These are phyloP conservation scores for Autographa gamma DNA, from an alignment of 2,888 invertebrate genomes.

Conservation along the genomic window DNA sequence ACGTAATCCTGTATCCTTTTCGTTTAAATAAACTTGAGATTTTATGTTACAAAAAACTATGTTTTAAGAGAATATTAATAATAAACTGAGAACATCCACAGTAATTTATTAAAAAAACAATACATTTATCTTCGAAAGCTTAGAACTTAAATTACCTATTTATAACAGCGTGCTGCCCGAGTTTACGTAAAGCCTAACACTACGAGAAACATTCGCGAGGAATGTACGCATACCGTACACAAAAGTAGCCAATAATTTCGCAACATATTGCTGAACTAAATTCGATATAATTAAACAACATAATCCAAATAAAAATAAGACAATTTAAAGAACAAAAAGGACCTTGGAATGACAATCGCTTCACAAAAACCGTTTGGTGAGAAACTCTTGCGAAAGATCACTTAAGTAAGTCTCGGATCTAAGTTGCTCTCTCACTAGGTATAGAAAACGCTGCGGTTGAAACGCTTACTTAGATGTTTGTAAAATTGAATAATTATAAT, in stretches of 20 bases:
- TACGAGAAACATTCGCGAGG: not conserved
- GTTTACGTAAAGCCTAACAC: not conserved
- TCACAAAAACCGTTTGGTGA: slow-evolving; percentile 56
- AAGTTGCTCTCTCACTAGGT: slow-evolving; percentile 34
- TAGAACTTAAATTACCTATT: not conserved
- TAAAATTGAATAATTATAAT: no score
- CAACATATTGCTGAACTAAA: slow-evolving; percentile 35
- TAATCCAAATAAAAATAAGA: slow-evolving; percentile 60
- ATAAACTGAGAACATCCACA: no score
- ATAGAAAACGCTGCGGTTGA: slow-evolving; percentile 40
- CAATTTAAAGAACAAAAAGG: slow-evolving; percentile 66
- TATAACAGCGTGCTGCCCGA: not conserved
- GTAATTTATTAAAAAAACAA: no score
- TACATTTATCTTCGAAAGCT: no score
- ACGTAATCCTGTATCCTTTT: no score
- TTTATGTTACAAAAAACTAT: no score
- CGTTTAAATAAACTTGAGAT: no score
- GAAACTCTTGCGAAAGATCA: slow-evolving; percentile 66
- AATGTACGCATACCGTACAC: not conserved
- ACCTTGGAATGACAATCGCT: slow-evolving; percentile 74
- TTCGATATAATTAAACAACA: slow-evolving; percentile 50
- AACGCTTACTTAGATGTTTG: slow-evolving; percentile 16
- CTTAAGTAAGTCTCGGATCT: slow-evolving; percentile 50
- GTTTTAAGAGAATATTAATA: no score
- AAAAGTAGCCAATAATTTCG: not conserved